phyloP scores from a whole-genome alignment of 2,797 vertebrate genomes.

The Scolopax bukidnonensis region DNA sequence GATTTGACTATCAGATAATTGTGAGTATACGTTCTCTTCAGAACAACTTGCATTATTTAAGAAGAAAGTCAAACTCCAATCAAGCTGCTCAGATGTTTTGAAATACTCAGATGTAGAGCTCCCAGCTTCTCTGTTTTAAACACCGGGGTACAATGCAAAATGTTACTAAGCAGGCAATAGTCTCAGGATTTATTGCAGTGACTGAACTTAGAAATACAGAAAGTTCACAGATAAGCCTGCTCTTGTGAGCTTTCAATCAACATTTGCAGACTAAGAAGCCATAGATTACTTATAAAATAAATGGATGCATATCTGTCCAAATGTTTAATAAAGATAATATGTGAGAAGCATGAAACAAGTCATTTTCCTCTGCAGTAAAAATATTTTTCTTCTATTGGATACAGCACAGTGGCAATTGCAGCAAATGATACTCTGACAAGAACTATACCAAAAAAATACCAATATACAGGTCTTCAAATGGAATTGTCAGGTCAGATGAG shows the following conservation, averaged over 20 bases:
- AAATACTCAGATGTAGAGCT: slow-evolving; percentile 31
- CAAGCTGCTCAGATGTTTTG: slow-evolving; percentile 32
- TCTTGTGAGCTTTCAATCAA: slow-evolving; percentile 13
- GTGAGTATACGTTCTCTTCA: not conserved
- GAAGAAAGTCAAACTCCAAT: slow-evolving; percentile 55
- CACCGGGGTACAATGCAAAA: not conserved
- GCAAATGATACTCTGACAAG: not conserved
- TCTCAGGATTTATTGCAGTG: slow-evolving; percentile 21
- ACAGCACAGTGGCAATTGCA: not conserved
- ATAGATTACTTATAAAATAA: slow-evolving; percentile 37
- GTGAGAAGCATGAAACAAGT: slow-evolving; percentile 36
- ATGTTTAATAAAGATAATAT: slow-evolving; percentile 51
- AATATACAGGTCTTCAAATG: not conserved
- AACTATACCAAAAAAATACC: not conserved
- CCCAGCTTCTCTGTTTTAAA: not conserved
- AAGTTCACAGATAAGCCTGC: slow-evolving; percentile 57
- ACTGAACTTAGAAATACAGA: not conserved
- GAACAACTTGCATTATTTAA: slow-evolving; percentile 43
- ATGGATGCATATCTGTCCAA: slow-evolving; percentile 26
- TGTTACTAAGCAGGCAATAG: slow-evolving; percentile 22
- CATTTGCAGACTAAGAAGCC: slow-evolving; percentile 38
- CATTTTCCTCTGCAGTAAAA: slow-evolving; percentile 42
- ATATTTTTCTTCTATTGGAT: not conserved
- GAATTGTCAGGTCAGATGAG: not conserved
- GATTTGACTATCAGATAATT: slow-evolving; percentile 10